Conservation (phyloP, 2,888 invertebrate species). For the Ganaspis brasiliensis region DNA sequence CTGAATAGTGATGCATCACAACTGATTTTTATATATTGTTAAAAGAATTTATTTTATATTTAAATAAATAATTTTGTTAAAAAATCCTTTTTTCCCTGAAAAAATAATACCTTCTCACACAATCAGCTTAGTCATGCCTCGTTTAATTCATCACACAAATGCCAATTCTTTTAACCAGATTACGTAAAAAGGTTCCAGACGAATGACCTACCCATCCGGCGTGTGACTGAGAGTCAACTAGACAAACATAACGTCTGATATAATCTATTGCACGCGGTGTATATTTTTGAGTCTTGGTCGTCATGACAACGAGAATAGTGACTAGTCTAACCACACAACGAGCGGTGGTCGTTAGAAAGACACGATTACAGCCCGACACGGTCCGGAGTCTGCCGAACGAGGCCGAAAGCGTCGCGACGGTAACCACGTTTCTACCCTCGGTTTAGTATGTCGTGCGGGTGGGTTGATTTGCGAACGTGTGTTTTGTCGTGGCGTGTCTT, state of each 20-base stretch:
- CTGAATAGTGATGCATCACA: too few relatives aligned
- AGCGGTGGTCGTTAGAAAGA: conserved; percentile 53
- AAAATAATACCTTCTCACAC: too few relatives aligned
- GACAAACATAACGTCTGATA: conserved; percentile 15
- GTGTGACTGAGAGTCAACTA: conserved; percentile 1
- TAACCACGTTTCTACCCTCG: conserved; percentile 76
- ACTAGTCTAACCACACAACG: conserved; percentile 45
- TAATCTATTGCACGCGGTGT: conserved; percentile 52
- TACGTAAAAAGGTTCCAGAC: not conserved
- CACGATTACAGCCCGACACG: conserved; percentile 55
- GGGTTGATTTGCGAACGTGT: conserved; percentile 72
- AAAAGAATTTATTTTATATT: too few relatives aligned
- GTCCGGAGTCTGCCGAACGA: conserved; percentile 64
- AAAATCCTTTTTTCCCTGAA: too few relatives aligned
- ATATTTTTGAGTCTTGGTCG: conserved; percentile 75
- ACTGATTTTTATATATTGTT: too few relatives aligned
- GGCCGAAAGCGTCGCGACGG: conserved; percentile 71
- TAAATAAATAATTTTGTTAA: too few relatives aligned
- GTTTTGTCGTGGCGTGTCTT: conserved; percentile 66
- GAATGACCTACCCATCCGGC: conserved; percentile 9
- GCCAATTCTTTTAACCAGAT: not conserved
- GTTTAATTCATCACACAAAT: not conserved
- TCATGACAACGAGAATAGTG: conserved; percentile 68
- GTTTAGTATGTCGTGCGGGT: conserved; percentile 71
- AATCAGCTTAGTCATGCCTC: too few relatives aligned